Base-by-base conservation (phyloP, 2,113 vertebrate species). In the Coracopsis vasa region DNA sequence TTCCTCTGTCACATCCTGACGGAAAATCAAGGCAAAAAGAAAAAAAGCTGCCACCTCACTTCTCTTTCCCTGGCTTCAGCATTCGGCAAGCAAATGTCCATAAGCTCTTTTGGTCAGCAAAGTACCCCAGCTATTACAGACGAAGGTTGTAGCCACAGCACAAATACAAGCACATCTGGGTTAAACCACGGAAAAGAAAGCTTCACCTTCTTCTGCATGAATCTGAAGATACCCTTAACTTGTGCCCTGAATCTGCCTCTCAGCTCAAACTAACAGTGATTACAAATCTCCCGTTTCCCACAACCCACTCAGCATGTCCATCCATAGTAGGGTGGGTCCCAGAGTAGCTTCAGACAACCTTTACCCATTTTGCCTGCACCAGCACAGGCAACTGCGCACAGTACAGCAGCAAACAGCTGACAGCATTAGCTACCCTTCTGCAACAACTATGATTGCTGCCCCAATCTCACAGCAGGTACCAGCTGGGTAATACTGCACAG, bases 1-100 rank as follows among this genome's bases (percentile, higher is more conserved):
- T 95, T 99, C 99, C 92, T 99, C 99, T 3, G 99, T 98, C 81
- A 99, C 98, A 95, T 99, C 99, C 99, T 99, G 97, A 88, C 95
- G 17, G 50, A 80, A 96, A 79, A 95, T n/a, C 29, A 84, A 74
- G 47, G 80, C 48, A 61, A 47, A 64, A 66, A 47, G 4, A 53
- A 60, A 79, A 71, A 56, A 67, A 53, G 25, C 21, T 96, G 23
- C 9, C 16, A 60, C 15, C 41, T 86, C 44, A 50, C 23, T 13
- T 48, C 60, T 83, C 28, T 29, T 70, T 8, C 27, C 25, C 10
- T 25, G 42, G 42, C 35, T 88, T 88, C 62, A 67, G 42, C 17
- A 78, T 42, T 85, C 54, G 74, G 16, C 51, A 72, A 19, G 39
- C 54, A 60, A 54, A 86, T 1, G 2, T 73, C 67, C 83, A 20